A percentile compares a stretch with the other conserved stretches of the same genome.
Conservation (phyloP, 2,113 vertebrate genomes). For the Colinus virginianus region DNA sequence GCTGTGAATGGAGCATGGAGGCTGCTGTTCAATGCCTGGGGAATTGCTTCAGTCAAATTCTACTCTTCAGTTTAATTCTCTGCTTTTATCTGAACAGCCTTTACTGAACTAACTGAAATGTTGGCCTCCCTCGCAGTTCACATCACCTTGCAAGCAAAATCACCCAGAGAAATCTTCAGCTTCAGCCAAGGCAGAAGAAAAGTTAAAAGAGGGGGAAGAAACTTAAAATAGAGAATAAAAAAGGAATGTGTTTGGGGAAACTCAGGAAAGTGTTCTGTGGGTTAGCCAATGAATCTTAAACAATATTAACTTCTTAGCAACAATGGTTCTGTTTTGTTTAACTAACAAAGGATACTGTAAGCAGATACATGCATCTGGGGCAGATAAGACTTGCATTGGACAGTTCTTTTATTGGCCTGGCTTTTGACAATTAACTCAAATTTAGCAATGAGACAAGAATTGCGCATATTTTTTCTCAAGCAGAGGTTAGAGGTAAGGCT, state of each 20-base stretch:
- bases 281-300: constrained; percentile 61
- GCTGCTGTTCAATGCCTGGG: not conserved
- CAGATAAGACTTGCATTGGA: constrained; percentile 61
- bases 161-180: not conserved
- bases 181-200: not conserved
- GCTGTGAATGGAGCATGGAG: not conserved
- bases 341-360: constrained; percentile 66
- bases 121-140: not conserved
- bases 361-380: constrained; percentile 35
- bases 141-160: not conserved
- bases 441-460: constrained; percentile 51
- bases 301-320: constrained; percentile 71
- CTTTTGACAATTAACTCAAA: constrained; percentile 45
- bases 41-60: not conserved
- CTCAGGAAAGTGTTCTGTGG: not conserved
- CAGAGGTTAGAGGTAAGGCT: constrained; percentile 29
- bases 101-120: not conserved
- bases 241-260: constrained; percentile 25
- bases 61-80: not conserved
- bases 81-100: not conserved
- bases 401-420: constrained; percentile 40
- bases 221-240: not conserved
- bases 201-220: not conserved
- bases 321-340: constrained; percentile 69
- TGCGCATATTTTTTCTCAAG: constrained; percentile 33